phyloP scores from a whole-genome alignment of 2,888 invertebrate genomes.

The Xanthia togata region DNA sequence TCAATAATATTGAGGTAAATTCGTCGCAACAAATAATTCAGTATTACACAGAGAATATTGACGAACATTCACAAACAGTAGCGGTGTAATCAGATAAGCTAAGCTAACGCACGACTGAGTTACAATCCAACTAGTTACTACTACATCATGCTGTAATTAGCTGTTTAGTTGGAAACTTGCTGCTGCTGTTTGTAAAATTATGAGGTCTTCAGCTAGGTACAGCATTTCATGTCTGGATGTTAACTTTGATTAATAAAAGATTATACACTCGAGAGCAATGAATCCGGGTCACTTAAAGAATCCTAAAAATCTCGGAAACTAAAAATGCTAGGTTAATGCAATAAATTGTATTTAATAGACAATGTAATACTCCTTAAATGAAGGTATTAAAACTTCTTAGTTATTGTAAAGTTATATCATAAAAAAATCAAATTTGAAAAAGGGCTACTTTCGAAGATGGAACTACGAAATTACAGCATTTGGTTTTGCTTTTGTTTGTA shows the following conservation, averaged over 20 bases:
- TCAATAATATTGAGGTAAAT: slow-evolving; percentile 1
- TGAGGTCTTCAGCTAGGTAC: not conserved
- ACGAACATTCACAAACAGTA: slow-evolving; percentile 45
- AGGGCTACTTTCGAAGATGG: too few relatives aligned
- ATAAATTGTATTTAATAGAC: too few relatives aligned
- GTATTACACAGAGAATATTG: slow-evolving; percentile 39
- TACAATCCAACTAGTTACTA: slow-evolving; percentile 4
- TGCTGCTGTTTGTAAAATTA: not conserved
- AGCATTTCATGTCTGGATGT: not conserved
- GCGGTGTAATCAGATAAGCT: slow-evolving; percentile 32
- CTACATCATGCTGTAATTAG: slow-evolving; percentile 9
- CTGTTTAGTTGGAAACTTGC: not conserved
- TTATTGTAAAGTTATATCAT: too few relatives aligned
- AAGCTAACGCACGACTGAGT: slow-evolving; percentile 1
- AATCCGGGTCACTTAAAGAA: too few relatives aligned
- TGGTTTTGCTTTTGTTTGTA: too few relatives aligned
- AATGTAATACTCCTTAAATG: too few relatives aligned
- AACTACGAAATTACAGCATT: too few relatives aligned
- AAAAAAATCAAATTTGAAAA: too few relatives aligned
- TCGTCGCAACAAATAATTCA: slow-evolving; percentile 40
- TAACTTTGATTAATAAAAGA: not conserved
- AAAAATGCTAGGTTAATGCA: too few relatives aligned
- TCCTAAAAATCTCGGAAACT: too few relatives aligned
- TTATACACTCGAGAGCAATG: too few relatives aligned
- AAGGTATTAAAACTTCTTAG: too few relatives aligned